phyloP scores from a whole-genome alignment of 2,113 vertebrate genomes.

The Microtus oregoni region DNA sequence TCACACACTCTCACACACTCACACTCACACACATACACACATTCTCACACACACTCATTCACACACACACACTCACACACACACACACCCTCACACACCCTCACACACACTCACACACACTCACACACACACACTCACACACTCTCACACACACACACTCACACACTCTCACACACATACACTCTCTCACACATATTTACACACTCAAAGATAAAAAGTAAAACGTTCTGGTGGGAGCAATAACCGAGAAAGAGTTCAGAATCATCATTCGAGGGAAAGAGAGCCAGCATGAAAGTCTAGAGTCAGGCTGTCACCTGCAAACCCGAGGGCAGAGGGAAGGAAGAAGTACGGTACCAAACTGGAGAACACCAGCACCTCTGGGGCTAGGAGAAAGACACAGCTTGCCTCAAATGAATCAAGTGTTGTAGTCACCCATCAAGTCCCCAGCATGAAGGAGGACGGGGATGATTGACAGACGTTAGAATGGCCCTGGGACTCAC shows the following conservation, averaged over 20 bases:
- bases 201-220: not conserved
- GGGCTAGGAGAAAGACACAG: not conserved
- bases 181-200: too few relatives aligned
- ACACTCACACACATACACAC: too few relatives aligned
- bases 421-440: not conserved
- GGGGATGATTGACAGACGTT: rapidly evolving
- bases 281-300: not conserved
- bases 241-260: not conserved
- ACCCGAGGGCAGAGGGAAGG: not conserved
- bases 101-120: too few relatives aligned
- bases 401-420: not conserved
- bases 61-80: too few relatives aligned
- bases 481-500: not conserved
- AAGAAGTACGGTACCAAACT: not conserved
- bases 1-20: too few relatives aligned
- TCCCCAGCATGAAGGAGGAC: not conserved
- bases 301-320: not conserved
- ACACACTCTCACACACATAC: too few relatives aligned
- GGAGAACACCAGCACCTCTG: not conserved
- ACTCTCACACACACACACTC: too few relatives aligned
- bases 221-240: not conserved
- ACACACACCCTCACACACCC: too few relatives aligned
- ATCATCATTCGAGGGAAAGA: not conserved
- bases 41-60: too few relatives aligned
- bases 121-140: too few relatives aligned